Evolutionary conservation across 2,797 vertebrate genomes (phyloP).

Genomic region (Chelon auratus): DNA sequence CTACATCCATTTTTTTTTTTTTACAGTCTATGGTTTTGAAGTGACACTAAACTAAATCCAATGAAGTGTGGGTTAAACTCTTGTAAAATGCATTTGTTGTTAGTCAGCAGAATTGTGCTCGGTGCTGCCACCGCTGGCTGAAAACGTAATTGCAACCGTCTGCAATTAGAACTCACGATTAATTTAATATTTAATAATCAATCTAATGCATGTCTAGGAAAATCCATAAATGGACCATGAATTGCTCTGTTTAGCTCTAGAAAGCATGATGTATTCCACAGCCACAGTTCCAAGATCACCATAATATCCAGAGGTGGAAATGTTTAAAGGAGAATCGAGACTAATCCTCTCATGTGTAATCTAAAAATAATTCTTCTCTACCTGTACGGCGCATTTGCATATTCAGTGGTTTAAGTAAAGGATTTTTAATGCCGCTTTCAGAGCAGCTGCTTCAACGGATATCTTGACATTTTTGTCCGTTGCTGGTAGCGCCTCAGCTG

Average conservation of each 20-base stretch:
- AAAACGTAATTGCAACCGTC: not conserved
- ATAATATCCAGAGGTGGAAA: not conserved
- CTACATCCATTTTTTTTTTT: no score
- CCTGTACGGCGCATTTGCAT: not conserved
- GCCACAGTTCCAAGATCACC: not conserved
- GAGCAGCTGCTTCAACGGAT: constrained; percentile 27
- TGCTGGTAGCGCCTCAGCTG: constrained; percentile 34
- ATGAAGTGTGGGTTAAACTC: no score
- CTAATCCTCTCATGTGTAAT: not conserved
- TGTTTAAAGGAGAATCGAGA: not conserved
- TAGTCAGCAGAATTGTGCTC: not conserved
- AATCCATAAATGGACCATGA: not conserved
- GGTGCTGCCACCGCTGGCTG: constrained; percentile 12
- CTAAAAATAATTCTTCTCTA: constrained; percentile 1
- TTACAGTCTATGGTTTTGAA: no score
- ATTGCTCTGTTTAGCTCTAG: not conserved
- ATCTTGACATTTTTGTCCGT: constrained; percentile 11
- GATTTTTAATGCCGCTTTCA: constrained; percentile 23
- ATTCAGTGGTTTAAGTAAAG: constrained; percentile 18
- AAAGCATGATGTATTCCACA: not conserved
- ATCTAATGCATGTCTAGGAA: not conserved
- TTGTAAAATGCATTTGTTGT: no score
- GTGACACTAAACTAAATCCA: no score
- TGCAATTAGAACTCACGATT: not conserved
- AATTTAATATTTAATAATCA: not conserved